Evolutionary conservation across 2,888 invertebrate species (phyloP).

Genomic region (Pollenia angustigena): DNA sequence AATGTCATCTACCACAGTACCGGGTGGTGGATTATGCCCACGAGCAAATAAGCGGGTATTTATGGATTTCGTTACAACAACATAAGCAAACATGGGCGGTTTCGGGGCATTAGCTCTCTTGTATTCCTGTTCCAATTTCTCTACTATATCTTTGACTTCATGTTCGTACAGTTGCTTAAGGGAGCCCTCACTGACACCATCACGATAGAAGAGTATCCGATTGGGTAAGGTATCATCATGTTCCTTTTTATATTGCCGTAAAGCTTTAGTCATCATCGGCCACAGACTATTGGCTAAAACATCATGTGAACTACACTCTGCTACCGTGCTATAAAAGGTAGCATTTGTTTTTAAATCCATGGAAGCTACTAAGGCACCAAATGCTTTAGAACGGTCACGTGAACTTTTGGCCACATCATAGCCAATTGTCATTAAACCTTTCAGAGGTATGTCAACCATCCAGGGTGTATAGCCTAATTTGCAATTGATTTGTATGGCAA

Average conservation of each 20-base stretch:
- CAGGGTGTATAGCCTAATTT: constrained; percentile 97
- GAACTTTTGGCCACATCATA: constrained; percentile 96
- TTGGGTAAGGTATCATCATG: constrained; percentile 86
- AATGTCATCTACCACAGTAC: constrained; percentile 94
- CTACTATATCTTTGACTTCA: constrained; percentile 89
- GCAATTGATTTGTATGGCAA: constrained; percentile 96
- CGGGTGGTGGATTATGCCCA: constrained; percentile 90
- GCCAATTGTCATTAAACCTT: constrained; percentile 91
- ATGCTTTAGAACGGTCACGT: constrained; percentile 87
- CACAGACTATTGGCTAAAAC: constrained; percentile 90
- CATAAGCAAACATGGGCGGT: constrained; percentile 87
- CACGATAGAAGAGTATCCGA: constrained; percentile 93
- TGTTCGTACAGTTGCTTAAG: constrained; percentile 90
- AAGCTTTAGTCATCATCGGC: constrained; percentile 85
- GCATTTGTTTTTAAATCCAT: constrained; percentile 86
- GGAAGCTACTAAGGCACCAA: constrained; percentile 92
- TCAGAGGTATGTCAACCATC: constrained; percentile 89
- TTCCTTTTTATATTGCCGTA: constrained; percentile 80
- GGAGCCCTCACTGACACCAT: constrained; percentile 97
- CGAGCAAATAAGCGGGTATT: constrained; percentile 89
- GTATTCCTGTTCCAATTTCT: constrained; percentile 86
- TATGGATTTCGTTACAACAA: constrained; percentile 95
- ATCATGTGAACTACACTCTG: constrained; percentile 89
- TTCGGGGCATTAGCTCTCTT: constrained; percentile 82
- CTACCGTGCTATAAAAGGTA: constrained; percentile 90